phyloP scores from a whole-genome alignment of 1,140 invertebrate genomes.

The Myzus persicae region DNA sequence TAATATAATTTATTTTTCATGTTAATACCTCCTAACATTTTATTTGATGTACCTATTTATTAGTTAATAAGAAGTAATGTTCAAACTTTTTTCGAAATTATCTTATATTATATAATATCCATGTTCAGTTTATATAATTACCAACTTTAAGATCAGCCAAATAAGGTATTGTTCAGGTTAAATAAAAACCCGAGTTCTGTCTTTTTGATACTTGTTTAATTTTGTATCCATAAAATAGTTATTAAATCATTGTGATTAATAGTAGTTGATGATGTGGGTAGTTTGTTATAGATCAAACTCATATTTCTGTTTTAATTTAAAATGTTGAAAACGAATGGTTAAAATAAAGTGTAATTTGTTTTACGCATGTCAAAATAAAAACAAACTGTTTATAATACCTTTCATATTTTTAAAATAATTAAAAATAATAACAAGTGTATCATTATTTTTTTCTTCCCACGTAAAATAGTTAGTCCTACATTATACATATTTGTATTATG shows the following conservation, averaged over 20 bases:
- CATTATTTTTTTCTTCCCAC: constrained; percentile 49
- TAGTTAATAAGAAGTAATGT: background rate
- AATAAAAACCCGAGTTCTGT: background rate
- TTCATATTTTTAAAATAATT: constrained; percentile 37
- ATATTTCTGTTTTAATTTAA: background rate
- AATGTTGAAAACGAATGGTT: background rate
- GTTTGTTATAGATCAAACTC: background rate
- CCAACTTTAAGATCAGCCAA: background rate
- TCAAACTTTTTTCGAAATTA: background rate
- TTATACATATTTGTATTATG: constrained; percentile 20
- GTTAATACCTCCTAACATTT: no score
- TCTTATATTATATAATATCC: background rate
- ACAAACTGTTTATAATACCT: background rate
- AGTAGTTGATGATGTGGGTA: background rate
- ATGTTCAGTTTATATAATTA: background rate
- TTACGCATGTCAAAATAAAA: background rate
- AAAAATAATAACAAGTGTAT: constrained; percentile 43
- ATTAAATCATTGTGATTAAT: background rate
- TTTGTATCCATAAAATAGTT: background rate
- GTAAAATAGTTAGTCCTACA: background rate
- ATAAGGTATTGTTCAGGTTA: background rate
- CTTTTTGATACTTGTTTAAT: background rate
- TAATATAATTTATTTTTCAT: background rate
- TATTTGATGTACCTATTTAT: background rate
- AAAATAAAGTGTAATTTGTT: background rate